These are phyloP conservation scores for Myotis daubentonii DNA, from an alignment of 2,797 vertebrate species.

Conservation along the genomic window DNA sequence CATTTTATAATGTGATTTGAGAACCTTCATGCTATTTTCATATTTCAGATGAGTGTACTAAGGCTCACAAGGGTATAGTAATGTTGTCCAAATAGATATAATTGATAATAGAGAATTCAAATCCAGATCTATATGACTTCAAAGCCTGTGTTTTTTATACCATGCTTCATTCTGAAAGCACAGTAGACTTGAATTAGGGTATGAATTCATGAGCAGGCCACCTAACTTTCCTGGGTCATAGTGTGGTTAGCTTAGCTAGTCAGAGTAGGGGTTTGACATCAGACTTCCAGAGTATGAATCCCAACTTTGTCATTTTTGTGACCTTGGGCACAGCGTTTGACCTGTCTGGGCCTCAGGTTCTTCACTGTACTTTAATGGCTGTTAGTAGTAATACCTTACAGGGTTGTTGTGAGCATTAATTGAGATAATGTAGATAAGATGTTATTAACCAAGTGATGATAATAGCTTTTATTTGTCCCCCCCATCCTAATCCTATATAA, in stretches of 20 bases:
- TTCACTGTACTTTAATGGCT: neutral
- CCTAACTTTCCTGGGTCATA: neutral
- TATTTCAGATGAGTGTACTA: neutral
- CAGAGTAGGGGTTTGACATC: neutral
- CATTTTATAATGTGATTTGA: too few relatives aligned
- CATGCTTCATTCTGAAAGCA: neutral
- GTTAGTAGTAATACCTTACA: neutral
- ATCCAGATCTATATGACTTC: neutral
- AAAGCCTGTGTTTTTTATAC: neutral
- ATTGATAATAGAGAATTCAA: constrained; percentile 16
- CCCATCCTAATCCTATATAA: neutral
- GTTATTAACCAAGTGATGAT: neutral
- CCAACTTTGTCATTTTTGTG: neutral
- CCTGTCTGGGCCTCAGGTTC: neutral
- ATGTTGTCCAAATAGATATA: neutral
- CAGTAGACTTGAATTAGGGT: neutral
- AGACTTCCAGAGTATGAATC: neutral
- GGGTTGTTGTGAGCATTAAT: neutral
- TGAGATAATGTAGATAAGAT: neutral
- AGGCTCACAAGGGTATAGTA: neutral
- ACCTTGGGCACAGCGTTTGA: neutral
- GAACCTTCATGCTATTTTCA: neutral
- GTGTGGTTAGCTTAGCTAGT: neutral
- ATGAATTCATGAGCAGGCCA: neutral
- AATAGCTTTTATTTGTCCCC: neutral